Conservation (phyloP, 2,113 vertebrate genomes). For the Macquaria australasica region DNA sequence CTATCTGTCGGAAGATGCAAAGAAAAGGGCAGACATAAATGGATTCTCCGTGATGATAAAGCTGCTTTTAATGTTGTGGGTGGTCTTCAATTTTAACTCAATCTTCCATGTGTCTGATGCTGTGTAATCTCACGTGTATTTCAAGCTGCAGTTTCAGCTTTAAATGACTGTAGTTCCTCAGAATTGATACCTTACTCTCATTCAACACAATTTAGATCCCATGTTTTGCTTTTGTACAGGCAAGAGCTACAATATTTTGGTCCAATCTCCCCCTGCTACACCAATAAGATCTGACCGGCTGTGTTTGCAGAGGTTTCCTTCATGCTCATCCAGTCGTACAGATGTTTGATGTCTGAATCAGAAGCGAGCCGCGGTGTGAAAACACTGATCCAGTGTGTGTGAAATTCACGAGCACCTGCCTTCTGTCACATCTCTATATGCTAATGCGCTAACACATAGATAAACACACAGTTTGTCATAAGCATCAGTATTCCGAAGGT, state of each 20-base stretch:
- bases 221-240: not conserved
- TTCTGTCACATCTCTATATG: conserved; percentile 41
- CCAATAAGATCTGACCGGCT: not conserved
- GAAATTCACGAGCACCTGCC: conserved; percentile 36
- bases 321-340: not conserved
- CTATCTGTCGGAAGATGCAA: not conserved
- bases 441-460: conserved; percentile 42
- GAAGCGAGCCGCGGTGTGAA: conserved; percentile 15
- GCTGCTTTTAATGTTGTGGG: not conserved
- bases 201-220: not conserved
- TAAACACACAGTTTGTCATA: conserved; percentile 34
- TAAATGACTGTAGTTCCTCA: not conserved
- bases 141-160: conserved; percentile 28
- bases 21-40: conserved; percentile 5
- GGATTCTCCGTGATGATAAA: not conserved
- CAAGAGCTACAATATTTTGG: not conserved
- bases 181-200: not conserved
- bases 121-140: conserved; percentile 18
- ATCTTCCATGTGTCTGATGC: conserved; percentile 1
- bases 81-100: conserved; percentile 10
- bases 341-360: conserved; percentile 49
- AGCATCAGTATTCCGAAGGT: conserved; percentile 49
- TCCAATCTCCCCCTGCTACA: not conserved
- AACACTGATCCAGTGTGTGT: conserved; percentile 36
- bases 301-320: conserved; percentile 19